Evolutionary conservation across 2,888 invertebrate genomes (phyloP), one percentile per base, ranked within the genome.

Genomic region (Galeruca laticollis): DNA sequence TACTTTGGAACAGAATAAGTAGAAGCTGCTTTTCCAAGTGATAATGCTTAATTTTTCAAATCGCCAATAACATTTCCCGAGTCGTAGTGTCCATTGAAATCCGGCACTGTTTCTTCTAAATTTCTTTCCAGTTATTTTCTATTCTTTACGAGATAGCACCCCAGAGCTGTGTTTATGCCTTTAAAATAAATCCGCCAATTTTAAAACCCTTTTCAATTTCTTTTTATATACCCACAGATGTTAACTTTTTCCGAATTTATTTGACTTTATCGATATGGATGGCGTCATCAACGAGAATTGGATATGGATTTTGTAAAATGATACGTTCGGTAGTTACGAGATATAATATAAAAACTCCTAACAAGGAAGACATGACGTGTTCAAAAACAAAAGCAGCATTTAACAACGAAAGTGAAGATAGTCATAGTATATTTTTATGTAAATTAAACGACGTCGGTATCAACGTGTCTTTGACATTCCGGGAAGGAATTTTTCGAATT

Each of bases 401-500:
- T 63, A 63, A 63, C 15, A 47, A 64, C 31, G 31, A 66, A 66
- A 65, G 65, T 65, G 59, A 52, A 70, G 59, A 79, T 76, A 74
- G 75, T 74, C 73, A 77, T 76, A 75, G 75, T 70, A 76, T 73
- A 70, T 73, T 74, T 76, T 78, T 75, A 80, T 79, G 79, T 78
- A 80, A 80, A 81, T 80, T 62, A 77, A 73, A 74, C 61, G 62
- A 57, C 67, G 62, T 66, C 68, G 52, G 49, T 64, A 66, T 79
- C 78, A 72, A 79, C 79, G 71, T 74, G 79, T 77, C 73, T 79
- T 77, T 77, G 76, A 79, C 74, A 80, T 83, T 82, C 83, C 77
- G 72, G 78, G 82, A 83, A 83, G 78, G 79, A 74, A 82, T 82
- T 80, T 81, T 82, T 81, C 71, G 81, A 80, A 82, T 82, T 80